Evolutionary conservation across 2,888 invertebrate genomes (phyloP), one percentile per base, ranked within the genome.

Genomic region (Panopea generosa): DNA sequence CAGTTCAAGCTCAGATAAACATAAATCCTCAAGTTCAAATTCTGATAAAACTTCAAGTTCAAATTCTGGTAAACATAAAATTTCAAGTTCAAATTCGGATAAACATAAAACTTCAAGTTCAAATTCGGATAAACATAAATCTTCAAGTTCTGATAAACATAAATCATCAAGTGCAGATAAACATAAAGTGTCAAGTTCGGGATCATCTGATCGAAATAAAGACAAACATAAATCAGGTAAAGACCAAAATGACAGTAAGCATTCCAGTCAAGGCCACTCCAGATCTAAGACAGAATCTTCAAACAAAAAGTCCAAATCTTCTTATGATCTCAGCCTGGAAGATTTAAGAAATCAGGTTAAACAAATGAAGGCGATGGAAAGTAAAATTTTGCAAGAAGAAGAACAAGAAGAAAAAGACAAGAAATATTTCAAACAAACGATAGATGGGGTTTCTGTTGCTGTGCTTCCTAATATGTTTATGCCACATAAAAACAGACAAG

Each of bases 401-500:
- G 47, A 38, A 18, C 20, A 22, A 27, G 52, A 45, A 43, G 62
- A 61, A 43, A 55, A 22, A 40, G 38, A 47, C 33, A 3, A 22
- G 6, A 24, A 29, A 47, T 22, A 6, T 22, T 16, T 45, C 11
- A 49, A n/a, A 27, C 11, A 29, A 2, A 27, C 38, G 1, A 27
- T 50, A 1, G 60, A 60, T 33, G 33, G 33, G 11, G 33, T 33
- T 11, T 33, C 33, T 20, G 20, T 20, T n/a, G 16, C 6, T n/a
- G 16, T 45, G 7, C 6, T 20, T 45, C n/a, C 45, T 45, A 45
- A 45, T 29, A 27, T 62, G 22, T 55, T 49, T 26, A 43, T 24
- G 38, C 60, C 65, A 16, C 49, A 65, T 61, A 75, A 73, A 55
- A 65, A 69, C 33, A 68, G 79, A 53, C 65, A 72, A n/a, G 79